These are phyloP conservation scores for Cyclophora punctaria DNA, from an alignment of 2,888 invertebrate species.

Conservation along the genomic window DNA sequence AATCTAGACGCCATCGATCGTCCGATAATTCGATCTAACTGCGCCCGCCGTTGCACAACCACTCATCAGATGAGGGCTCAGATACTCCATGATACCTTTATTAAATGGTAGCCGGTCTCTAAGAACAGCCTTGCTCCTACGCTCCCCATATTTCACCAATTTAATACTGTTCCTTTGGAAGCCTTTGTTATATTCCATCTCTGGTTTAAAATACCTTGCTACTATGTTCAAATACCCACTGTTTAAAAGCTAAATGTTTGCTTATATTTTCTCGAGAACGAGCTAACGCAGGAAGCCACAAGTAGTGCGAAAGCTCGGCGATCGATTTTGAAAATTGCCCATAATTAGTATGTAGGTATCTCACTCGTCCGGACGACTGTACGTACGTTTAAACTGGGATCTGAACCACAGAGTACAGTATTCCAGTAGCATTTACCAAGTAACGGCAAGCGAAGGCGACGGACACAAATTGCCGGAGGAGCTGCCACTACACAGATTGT, in stretches of 20 bases:
- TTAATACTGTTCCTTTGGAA: constrained; percentile 1
- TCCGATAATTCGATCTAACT: constrained; percentile 66
- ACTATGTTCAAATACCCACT: no score
- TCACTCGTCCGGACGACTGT: constrained; percentile 61
- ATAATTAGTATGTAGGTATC: constrained; percentile 67
- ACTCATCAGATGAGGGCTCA: constrained; percentile 59
- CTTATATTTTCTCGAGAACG: constrained; percentile 41
- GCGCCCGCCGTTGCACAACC: constrained; percentile 59
- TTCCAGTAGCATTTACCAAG: constrained; percentile 72
- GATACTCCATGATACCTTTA: constrained; percentile 64
- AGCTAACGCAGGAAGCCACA: constrained; percentile 65
- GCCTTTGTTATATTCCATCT: no score
- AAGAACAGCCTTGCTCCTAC: constrained; percentile 9
- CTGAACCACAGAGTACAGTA: constrained; percentile 64
- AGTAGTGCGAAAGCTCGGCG: constrained; percentile 61
- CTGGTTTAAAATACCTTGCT: no score
- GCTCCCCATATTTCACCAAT: constrained; percentile 15
- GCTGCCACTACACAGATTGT: constrained; percentile 69
- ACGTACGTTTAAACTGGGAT: constrained; percentile 65
- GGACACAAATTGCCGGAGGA: constrained; percentile 69
- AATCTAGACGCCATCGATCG: constrained; percentile 70
- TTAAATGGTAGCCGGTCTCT: constrained; percentile 58
- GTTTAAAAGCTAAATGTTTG: constrained; percentile 22
- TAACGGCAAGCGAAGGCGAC: constrained; percentile 67
- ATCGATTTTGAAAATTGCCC: constrained; percentile 74